phyloP scores from a whole-genome alignment of 2,113 vertebrate genomes.

The Peucedramus taeniatus region DNA sequence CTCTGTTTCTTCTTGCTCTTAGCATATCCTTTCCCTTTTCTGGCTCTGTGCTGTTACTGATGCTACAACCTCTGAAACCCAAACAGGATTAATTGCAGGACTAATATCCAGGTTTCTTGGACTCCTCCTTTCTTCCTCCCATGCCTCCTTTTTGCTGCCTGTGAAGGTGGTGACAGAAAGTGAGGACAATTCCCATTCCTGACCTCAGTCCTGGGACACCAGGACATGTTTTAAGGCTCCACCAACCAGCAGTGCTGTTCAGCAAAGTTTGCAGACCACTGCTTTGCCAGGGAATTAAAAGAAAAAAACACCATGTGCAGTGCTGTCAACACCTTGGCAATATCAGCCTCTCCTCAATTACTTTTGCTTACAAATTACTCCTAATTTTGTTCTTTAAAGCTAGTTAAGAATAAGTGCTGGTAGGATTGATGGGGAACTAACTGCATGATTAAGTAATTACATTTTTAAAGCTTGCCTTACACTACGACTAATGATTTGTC shows the following conservation, averaged over 20 bases:
- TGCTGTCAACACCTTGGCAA: slow-evolving; percentile 77
- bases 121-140: not conserved
- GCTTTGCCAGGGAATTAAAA: slow-evolving; percentile 23
- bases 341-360: slow-evolving; percentile 78
- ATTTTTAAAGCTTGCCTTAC: slow-evolving; percentile 80
- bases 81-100: not conserved
- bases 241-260: not conserved
- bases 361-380: slow-evolving; percentile 83
- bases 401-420: slow-evolving; percentile 79
- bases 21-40: not conserved
- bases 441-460: slow-evolving; percentile 83
- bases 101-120: not conserved
- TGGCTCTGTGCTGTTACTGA: not conserved
- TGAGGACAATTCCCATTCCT: not conserved
- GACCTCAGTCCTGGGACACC: not conserved
- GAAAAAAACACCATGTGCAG: slow-evolving; percentile 60
- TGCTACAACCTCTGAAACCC: not conserved
- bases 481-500: slow-evolving; percentile 75
- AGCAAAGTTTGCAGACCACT: slow-evolving; percentile 36
- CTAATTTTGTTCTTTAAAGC: slow-evolving; percentile 82
- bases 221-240: not conserved
- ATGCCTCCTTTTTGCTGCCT: accelerated
- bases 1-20: not conserved
- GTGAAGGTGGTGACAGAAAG: not conserved
- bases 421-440: slow-evolving; percentile 79